These are phyloP conservation scores for Caenorhabditis panamensis DNA, from an alignment of 2,888 invertebrate species.

Conservation along the genomic window DNA sequence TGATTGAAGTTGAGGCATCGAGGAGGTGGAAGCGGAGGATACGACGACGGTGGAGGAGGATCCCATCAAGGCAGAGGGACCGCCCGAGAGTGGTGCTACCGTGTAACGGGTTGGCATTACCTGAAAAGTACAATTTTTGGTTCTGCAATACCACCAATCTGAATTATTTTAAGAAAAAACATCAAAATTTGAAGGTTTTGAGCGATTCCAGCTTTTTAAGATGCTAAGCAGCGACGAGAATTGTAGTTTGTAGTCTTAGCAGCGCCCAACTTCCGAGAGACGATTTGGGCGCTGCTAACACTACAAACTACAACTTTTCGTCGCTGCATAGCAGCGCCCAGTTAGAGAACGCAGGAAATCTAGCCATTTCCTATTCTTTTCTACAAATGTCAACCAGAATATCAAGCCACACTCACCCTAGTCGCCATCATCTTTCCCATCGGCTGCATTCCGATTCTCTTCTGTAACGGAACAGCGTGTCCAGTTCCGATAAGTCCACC, in stretches of 20 bases:
- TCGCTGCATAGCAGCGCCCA: too few relatives aligned
- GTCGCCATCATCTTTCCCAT: constrained; percentile 42
- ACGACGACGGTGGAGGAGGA: constrained; percentile 18
- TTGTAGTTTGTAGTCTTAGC: too few relatives aligned
- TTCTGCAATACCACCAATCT: background rate
- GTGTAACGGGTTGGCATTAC: constrained; percentile 45
- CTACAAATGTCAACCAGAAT: too few relatives aligned
- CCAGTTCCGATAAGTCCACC: constrained; percentile 19
- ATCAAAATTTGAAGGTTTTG: background rate
- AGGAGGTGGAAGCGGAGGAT: constrained; percentile 4
- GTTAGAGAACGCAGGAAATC: too few relatives aligned
- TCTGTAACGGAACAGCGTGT: constrained; percentile 49
- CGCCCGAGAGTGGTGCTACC: background rate
- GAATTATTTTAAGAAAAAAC: too few relatives aligned
- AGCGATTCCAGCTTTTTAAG: too few relatives aligned
- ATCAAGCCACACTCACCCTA: too few relatives aligned
- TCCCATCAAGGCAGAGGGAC: background rate
- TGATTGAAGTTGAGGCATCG: constrained; percentile 53
- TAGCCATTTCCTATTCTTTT: constrained; percentile 3
- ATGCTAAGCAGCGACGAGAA: too few relatives aligned
- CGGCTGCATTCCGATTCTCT: constrained; percentile 34
- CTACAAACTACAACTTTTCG: background rate
- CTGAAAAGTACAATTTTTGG: constrained; percentile 20
- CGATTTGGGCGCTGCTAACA: background rate
- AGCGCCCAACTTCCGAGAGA: too few relatives aligned